Base-by-base conservation (phyloP, 2,797 vertebrate genomes). In the Enoplosus armatus region DNA sequence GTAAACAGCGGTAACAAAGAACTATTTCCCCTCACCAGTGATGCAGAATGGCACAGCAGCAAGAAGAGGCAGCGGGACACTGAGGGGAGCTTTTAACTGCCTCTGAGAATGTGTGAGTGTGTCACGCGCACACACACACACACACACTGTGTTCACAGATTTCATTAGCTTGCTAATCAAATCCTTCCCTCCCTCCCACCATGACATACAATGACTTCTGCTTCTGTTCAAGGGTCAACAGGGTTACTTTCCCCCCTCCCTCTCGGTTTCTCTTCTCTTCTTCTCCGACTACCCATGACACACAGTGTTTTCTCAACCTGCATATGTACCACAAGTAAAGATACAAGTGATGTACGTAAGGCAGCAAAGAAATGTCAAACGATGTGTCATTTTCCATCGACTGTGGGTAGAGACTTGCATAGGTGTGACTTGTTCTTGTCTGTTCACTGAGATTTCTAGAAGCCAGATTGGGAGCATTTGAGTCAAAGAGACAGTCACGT, bases 131-230 rank as follows among this genome's bases (percentile, higher is more conserved):
- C 50, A 39, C 20, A 43, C 51, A 51, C 31, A 6, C 63, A 50
- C 50, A 67, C 35, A 74, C 68, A 74, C 68, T 20, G 62, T 6
- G 18, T 26, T 51, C 70, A 79, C 79, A 89, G 78, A 92, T 90
- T 90, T 83, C 77, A 91, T 93, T 92, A 80, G 66, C 64, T 75
- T 75, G 66, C 77, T 88, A 88, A 93, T 93, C 75, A 81, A 88
- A 92, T 83, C 68, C 20, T 24, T 70, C 29, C 27, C 83, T 75
- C 61, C 73, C 62, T 85, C 67, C 87, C 64, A 71, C 35, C 45
- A 75, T 70, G 66, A 79, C 56, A 78, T 60, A 69, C 69, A 61
- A n/a, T 1, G 29, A 74, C 64, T 82, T 83, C 68, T 84, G 65
- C 67, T 78, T 53, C 62, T 69, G 55, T 54, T 85, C 29, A 70